phyloP scores from a whole-genome alignment of 1,140 invertebrate species.

The Antheraea mylitta region DNA sequence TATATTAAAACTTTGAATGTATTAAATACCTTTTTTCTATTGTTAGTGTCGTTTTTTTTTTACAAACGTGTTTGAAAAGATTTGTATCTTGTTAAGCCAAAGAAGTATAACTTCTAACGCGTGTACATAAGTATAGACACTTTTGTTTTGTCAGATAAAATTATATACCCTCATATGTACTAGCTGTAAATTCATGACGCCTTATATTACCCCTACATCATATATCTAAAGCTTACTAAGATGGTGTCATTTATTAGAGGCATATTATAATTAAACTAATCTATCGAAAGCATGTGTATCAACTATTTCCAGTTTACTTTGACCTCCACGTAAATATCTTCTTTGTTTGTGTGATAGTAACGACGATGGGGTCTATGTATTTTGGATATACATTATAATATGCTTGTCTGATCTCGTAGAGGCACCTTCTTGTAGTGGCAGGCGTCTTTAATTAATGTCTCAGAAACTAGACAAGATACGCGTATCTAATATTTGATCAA shows the following conservation, averaged over 20 bases:
- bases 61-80: too few species aligned
- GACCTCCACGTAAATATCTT: conserved; percentile 18
- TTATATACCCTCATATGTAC: neutral
- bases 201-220: neutral
- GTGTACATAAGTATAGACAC: too few species aligned
- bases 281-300: conserved; percentile 37
- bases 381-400: conserved; percentile 31
- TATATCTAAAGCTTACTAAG: conserved; percentile 20
- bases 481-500: conserved; percentile 5
- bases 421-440: conserved; percentile 59
- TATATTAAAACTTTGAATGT: too few species aligned
- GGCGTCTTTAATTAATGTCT: conserved; percentile 66
- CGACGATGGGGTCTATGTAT: conserved; percentile 29
- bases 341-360: conserved; percentile 12
- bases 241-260: conserved; percentile 35
- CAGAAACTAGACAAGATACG: conserved; percentile 39
- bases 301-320: conserved; percentile 28
- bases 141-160: too few species aligned
- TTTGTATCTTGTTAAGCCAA: too few species aligned
- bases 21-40: too few species aligned
- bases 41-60: too few species aligned
- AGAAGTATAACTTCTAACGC: too few species aligned
- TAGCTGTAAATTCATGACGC: neutral
- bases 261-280: conserved; percentile 45
- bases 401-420: conserved; percentile 41